phyloP scores from a whole-genome alignment of 2,888 invertebrate genomes.

The Sinohyriopsis cumingii region DNA sequence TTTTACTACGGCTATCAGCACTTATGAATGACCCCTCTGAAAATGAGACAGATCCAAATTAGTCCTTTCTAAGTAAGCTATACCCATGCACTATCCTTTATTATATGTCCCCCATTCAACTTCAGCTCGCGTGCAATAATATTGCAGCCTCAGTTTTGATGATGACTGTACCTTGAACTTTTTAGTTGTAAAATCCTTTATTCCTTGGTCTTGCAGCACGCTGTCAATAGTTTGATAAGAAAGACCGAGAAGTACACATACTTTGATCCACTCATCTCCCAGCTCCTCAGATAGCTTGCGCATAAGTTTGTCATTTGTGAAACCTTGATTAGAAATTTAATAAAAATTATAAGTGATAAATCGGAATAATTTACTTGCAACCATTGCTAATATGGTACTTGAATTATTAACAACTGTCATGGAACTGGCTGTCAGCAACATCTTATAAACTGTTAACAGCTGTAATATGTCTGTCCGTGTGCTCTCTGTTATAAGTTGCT shows the following conservation, averaged over 20 bases:
- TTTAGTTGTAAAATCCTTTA: conserved; percentile 9
- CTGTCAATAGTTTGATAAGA: conserved; percentile 21
- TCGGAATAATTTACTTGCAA: too few relatives aligned
- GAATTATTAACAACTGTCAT: too few relatives aligned
- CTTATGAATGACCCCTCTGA: too few relatives aligned
- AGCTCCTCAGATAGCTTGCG: conserved; percentile 22
- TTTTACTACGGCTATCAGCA: too few relatives aligned
- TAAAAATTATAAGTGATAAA: too few relatives aligned
- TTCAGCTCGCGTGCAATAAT: not conserved
- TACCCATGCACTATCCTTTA: not conserved
- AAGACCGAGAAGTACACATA: conserved; percentile 36
- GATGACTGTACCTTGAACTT: conserved; percentile 24
- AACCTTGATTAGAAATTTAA: conserved; percentile 18
- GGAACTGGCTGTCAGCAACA: too few relatives aligned
- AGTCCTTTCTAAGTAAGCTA: too few relatives aligned
- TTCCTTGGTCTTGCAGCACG: conserved; percentile 4
- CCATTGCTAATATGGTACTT: too few relatives aligned
- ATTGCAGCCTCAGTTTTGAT: not conserved
- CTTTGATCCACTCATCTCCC: conserved; percentile 34
- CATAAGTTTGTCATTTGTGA: conserved; percentile 23
- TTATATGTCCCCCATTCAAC: not conserved
- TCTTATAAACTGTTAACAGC: too few relatives aligned
- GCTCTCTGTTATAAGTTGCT: too few relatives aligned
- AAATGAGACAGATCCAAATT: too few relatives aligned
- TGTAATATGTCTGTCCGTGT: too few relatives aligned